These are phyloP conservation scores for Sylvia borin DNA, from an alignment of 2,797 vertebrate species.

Conservation along the genomic window DNA sequence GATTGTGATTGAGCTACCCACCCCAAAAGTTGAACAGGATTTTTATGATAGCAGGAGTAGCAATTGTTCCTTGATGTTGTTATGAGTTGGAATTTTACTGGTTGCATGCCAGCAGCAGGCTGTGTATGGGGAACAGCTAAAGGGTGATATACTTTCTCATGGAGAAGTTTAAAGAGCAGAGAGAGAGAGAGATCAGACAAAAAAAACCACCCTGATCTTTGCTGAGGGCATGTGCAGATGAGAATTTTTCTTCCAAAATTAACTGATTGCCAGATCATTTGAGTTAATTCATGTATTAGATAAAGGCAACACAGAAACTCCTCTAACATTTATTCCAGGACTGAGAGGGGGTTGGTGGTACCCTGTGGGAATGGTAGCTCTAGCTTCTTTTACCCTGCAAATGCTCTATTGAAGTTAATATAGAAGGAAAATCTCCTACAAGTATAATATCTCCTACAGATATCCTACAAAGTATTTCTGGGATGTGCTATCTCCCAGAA, in stretches of 20 bases:
- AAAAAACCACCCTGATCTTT: conserved; percentile 30
- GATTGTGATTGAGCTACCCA: neutral
- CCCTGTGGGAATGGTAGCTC: conserved; percentile 8
- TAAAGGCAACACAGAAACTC: conserved; percentile 23
- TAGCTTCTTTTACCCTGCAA: neutral
- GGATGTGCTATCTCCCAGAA: neutral
- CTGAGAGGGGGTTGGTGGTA: conserved; percentile 19
- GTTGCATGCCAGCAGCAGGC: neutral
- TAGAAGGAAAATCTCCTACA: neutral
- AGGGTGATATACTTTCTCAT: neutral
- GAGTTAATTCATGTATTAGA: conserved; percentile 34
- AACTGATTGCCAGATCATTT: conserved; percentile 51
- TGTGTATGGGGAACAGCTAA: conserved; percentile 27
- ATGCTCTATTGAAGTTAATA: neutral
- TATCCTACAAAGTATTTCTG: neutral
- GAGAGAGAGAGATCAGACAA: conserved; percentile 48
- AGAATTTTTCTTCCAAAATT: conserved; percentile 51
- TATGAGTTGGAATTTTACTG: conserved; percentile 43
- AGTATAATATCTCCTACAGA: no score
- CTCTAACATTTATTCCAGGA: conserved; percentile 28
- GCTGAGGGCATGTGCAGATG: conserved; percentile 52
- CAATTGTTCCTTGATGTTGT: conserved; percentile 42
- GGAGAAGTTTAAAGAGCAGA: conserved; percentile 5
- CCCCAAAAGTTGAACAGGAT: neutral
- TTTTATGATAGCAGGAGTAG: conserved; percentile 4